Conservation (phyloP, 2,113 vertebrate species). For the Odontophorus gujanensis region DNA sequence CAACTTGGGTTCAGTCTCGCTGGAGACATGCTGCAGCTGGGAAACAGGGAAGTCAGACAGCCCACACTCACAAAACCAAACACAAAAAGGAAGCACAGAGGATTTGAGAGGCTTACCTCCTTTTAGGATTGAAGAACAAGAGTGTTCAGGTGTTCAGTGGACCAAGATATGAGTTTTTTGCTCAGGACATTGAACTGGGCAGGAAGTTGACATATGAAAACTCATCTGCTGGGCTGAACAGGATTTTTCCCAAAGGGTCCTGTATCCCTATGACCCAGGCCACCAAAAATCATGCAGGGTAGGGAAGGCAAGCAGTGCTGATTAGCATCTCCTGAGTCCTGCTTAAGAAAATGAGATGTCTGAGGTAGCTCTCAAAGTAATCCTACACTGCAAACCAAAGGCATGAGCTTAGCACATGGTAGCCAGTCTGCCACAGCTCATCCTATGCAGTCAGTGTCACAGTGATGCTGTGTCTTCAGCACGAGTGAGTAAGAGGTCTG, state of each 20-base stretch:
- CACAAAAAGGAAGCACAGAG: not conserved
- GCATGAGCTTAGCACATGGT: not conserved
- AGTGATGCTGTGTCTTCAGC: not conserved
- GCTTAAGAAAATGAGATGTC: not conserved
- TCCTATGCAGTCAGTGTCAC: not conserved
- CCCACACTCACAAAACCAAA: not conserved
- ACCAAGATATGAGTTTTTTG: not conserved
- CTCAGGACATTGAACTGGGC: not conserved
- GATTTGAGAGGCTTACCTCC: not conserved
- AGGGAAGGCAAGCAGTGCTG: not conserved
- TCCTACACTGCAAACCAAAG: not conserved
- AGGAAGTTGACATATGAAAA: not conserved
- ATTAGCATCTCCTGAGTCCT: not conserved
- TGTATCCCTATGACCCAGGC: not conserved
- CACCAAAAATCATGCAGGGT: not conserved
- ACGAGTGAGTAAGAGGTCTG: not conserved
- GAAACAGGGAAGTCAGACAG: slow-evolving; percentile 39
- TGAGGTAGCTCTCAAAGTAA: not conserved
- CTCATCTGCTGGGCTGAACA: not conserved
- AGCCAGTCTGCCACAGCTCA: not conserved
- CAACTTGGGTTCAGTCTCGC: slow-evolving; percentile 55
- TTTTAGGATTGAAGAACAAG: not conserved
- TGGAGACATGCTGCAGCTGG: slow-evolving; percentile 69
- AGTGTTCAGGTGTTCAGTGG: not conserved
- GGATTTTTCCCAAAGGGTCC: not conserved